A percentile compares a stretch with the other conserved stretches of the same genome.
phyloP scores from a whole-genome alignment of 1,140 invertebrate species.

The Apis dorsata region DNA sequence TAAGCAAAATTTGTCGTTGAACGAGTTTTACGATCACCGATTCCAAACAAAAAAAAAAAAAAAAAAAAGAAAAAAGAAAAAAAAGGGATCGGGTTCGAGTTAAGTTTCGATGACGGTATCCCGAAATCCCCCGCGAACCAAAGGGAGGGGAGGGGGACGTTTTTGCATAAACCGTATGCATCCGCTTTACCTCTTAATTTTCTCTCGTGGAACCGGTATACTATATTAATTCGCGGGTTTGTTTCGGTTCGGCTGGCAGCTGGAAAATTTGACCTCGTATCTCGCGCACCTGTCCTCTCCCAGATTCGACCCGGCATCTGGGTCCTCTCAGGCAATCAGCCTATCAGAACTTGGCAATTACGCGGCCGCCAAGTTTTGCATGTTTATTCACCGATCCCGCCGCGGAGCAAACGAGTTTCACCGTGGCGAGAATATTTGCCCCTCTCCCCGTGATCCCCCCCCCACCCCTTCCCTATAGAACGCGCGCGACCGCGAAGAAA shows the following conservation, averaged over 20 bases:
- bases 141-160: too few species aligned
- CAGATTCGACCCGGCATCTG: constrained; percentile 30
- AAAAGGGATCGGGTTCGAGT: neutral
- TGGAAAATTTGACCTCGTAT: constrained; percentile 18
- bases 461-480: neutral
- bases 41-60: neutral
- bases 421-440: constrained; percentile 15
- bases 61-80: too few species aligned
- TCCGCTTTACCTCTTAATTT: constrained; percentile 10
- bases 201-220: neutral
- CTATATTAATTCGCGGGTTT: neutral
- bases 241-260: neutral
- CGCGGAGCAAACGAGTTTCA: constrained; percentile 16
- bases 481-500: neutral
- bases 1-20: too few species aligned
- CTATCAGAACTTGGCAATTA: constrained; percentile 57
- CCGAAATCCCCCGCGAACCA: neutral
- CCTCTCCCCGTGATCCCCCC: too few species aligned
- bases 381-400: constrained; percentile 19
- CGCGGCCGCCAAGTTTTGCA: constrained; percentile 53
- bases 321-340: constrained; percentile 27
- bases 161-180: constrained; percentile 6
- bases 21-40: too few species aligned
- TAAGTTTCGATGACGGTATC: neutral
- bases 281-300: constrained; percentile 38